Evolutionary conservation across 2,113 vertebrate species (phyloP), one percentile per base, ranked within the genome.

Genomic region (Pelobates fuscus): DNA sequence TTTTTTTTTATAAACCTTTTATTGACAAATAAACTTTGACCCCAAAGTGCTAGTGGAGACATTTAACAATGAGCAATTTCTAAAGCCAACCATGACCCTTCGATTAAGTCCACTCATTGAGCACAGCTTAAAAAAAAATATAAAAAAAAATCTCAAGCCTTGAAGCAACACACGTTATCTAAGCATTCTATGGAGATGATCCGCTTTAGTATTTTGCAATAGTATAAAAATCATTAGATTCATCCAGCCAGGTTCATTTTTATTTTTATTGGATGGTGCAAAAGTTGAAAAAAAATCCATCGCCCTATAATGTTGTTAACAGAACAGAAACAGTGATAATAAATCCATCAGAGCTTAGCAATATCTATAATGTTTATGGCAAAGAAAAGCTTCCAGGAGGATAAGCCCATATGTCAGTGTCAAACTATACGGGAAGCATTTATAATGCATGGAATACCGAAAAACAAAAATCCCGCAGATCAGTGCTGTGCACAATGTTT

Each of bases 401-500:
- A 68, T 77, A 77, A 77, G 30, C 55, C 73, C 59, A 77, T 77
- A 77, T 68, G 64, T 77, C 55, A 77, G 26, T 25, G 55, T 24
- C 26, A 10, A 75, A 52, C 63, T 58, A 46, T 59, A 67, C 29
- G 49, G 54, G 25, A 30, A 61, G 26, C 37, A 68, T 77, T 68
- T 46, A 68, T 68, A 77, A 77, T 77, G 65, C 41, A 58, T 43
- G 26, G 55, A 25, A 27, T 32, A 30, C 32, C n/a, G 3, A 57
- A 76, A 46, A 63, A 60, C 37, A 59, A 59, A 54, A 27, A 21
- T 61, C 65, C 52, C 8, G 26, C 43, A 32, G 21, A 37, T 27
- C 43, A 15, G 55, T 63, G 11, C 26, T 30, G 41, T 61, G 21
- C 15, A 37, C 20, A 77, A 26, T n/a, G 55, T 77, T 77, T 77